Percentiles rank a stretch among this genome's conserved stretches.
These are phyloP conservation scores for Drosophila longiperda DNA, from an alignment of 2,888 invertebrate species.

Conservation along the genomic window DNA sequence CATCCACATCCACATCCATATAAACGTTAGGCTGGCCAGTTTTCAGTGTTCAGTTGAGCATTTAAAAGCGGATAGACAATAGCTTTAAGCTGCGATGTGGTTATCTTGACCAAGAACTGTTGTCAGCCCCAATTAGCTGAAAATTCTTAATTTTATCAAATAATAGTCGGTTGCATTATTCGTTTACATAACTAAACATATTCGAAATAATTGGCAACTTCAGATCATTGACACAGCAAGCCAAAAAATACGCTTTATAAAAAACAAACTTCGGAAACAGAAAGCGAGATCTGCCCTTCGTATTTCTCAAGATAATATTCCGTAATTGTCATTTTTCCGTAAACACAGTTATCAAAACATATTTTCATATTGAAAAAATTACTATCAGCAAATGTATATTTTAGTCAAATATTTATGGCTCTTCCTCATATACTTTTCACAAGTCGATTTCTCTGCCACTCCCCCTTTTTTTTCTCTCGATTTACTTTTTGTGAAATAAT, in stretches of 20 bases:
- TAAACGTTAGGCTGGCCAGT: not conserved
- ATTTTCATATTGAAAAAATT: not conserved
- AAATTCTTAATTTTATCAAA: not conserved
- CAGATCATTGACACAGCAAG: no score
- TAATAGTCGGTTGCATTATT: not conserved
- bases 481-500: not conserved
- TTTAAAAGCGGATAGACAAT: slow-evolving; percentile 46
- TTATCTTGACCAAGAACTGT: slow-evolving; percentile 7
- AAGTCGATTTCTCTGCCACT: not conserved
- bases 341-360: not conserved
- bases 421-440: not conserved
- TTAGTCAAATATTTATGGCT: not conserved
- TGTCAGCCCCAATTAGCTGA: slow-evolving; percentile 35
- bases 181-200: not conserved
- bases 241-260: not conserved
- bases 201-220: not conserved
- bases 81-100: slow-evolving; percentile 9
- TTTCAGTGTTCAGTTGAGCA: slow-evolving; percentile 20
- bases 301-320: not conserved
- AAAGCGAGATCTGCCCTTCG: not conserved
- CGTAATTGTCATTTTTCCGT: not conserved
- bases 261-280: not conserved
- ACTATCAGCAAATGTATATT: not conserved
- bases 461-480: not conserved
- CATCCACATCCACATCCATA: not conserved